These are phyloP conservation scores for Cisticola juncidis DNA, from an alignment of 2,113 vertebrate genomes.

Conservation along the genomic window DNA sequence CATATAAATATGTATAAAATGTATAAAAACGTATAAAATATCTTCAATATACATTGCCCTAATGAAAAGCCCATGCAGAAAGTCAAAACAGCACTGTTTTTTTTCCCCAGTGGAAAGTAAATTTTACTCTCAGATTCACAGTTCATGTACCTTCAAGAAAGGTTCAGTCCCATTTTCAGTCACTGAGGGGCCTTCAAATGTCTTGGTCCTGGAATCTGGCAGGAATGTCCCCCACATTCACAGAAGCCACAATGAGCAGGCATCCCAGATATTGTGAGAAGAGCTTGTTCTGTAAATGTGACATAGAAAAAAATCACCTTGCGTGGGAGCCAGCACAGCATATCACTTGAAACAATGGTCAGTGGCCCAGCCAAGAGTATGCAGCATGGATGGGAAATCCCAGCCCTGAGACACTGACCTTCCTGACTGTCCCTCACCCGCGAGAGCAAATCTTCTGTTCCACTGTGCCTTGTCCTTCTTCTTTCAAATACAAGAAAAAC, in stretches of 20 bases:
- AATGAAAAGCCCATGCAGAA: not conserved
- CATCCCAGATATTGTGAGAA: not conserved
- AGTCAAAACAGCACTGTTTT: not conserved
- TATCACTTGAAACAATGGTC: conserved; percentile 39
- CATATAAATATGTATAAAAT: no score
- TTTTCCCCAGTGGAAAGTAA: not conserved
- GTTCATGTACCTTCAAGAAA: not conserved
- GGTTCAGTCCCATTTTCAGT: not conserved
- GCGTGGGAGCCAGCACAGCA: not conserved
- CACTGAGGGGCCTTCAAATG: not conserved
- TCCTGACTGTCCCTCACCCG: not conserved
- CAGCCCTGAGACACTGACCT: not conserved
- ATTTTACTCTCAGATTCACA: not conserved
- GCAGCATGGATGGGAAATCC: conserved; percentile 39
- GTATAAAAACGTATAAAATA: no score
- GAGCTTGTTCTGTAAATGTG: not conserved
- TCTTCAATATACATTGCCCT: not conserved
- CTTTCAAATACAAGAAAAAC: not conserved
- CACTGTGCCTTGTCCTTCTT: not conserved
- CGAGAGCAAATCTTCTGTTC: not conserved
- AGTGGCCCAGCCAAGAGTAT: not conserved
- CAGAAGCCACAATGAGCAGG: not conserved
- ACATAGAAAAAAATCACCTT: not conserved
- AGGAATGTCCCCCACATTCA: not conserved
- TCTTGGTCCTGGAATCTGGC: not conserved